These are phyloP conservation scores for Sceloporus tristichus DNA, from an alignment of 2,113 vertebrate genomes.

Conservation along the genomic window DNA sequence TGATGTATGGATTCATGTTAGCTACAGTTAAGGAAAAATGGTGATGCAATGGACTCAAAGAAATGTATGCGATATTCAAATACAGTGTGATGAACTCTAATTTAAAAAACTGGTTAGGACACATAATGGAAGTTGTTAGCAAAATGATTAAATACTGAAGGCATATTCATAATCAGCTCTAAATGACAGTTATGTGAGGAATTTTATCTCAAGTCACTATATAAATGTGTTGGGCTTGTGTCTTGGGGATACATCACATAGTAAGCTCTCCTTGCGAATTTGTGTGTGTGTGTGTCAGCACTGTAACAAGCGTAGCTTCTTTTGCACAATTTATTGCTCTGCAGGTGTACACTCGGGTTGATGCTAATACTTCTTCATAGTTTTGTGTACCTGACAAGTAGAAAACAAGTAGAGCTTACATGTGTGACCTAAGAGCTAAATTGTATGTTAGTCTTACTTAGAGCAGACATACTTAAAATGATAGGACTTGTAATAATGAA, in stretches of 20 bases:
- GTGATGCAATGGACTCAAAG: slow-evolving; percentile 41
- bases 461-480: not conserved
- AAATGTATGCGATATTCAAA: slow-evolving; percentile 55
- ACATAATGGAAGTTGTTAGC: slow-evolving; percentile 67
- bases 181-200: slow-evolving; percentile 27
- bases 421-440: not conserved
- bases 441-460: not conserved
- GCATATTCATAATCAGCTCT: slow-evolving; percentile 65
- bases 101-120: slow-evolving; percentile 60
- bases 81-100: slow-evolving; percentile 62
- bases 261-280: not conserved
- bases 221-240: not conserved
- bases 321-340: not conserved
- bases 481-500: not conserved
- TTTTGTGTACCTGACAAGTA: not conserved
- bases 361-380: not conserved
- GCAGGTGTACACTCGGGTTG: not conserved
- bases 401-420: not conserved
- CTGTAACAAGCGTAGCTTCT: not conserved
- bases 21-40: slow-evolving; percentile 60
- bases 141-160: slow-evolving; percentile 66
- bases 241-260: not conserved
- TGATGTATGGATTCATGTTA: slow-evolving; percentile 64
- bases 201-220: not conserved
- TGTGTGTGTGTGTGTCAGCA: not conserved